These are phyloP conservation scores for Thaumetopoea pityocampa DNA, from an alignment of 1,140 invertebrate genomes.

Conservation along the genomic window DNA sequence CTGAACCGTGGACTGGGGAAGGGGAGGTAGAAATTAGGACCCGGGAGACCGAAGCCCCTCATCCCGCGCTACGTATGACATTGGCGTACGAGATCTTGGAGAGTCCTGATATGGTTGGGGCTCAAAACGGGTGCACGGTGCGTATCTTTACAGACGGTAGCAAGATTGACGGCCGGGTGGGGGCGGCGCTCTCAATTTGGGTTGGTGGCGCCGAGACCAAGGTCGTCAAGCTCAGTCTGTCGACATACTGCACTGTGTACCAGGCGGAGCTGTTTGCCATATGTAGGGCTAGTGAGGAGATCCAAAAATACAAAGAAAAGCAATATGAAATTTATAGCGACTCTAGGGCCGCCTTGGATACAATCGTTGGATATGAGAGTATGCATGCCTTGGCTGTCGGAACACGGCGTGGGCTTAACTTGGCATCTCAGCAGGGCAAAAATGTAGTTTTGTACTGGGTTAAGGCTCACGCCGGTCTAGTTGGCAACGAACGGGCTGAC, in stretches of 20 bases:
- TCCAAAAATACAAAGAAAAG: background rate
- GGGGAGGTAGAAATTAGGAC: constrained; percentile 2
- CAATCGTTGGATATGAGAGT: background rate
- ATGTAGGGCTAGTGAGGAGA: background rate
- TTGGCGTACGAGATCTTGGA: constrained; percentile 1
- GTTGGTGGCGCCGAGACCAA: constrained; percentile 2
- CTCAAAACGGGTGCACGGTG: background rate
- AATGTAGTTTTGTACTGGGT: no score
- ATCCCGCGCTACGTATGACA: constrained; percentile 1
- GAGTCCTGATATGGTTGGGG: background rate
- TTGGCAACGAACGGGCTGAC: no score
- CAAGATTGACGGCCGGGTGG: constrained; percentile 24
- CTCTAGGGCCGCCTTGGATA: constrained; percentile 23
- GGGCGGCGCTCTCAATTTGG: constrained; percentile 18
- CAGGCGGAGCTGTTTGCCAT: constrained; percentile 22
- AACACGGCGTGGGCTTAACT: background rate
- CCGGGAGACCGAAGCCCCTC: background rate
- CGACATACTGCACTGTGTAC: constrained; percentile 20
- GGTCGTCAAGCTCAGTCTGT: constrained; percentile 6
- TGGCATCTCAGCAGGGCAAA: background rate
- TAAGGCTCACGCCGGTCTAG: no score
- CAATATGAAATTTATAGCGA: constrained; percentile 17
- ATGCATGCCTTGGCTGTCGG: constrained; percentile 17
- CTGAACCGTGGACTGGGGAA: background rate
- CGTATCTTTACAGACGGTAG: constrained; percentile 22